phyloP scores from a whole-genome alignment of 2,113 vertebrate genomes.

The Plectropomus leopardus region DNA sequence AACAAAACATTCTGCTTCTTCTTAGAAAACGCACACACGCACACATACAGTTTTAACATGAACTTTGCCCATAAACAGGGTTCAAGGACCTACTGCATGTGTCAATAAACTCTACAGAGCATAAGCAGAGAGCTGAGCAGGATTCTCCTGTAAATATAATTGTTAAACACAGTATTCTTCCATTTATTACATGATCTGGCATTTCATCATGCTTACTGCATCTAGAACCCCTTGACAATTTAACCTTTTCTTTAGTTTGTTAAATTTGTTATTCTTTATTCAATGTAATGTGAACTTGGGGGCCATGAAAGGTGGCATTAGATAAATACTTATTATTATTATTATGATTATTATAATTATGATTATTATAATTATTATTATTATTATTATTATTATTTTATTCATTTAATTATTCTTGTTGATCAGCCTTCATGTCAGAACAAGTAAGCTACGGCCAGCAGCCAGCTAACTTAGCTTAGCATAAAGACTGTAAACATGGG shows the following conservation, averaged over 20 bases:
- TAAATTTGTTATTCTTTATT: no score
- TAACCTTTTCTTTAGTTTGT: neutral
- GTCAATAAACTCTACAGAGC: slow-evolving; percentile 46
- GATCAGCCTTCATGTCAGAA: no score
- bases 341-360: no score
- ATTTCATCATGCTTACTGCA: neutral
- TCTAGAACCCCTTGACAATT: neutral
- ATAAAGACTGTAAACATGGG: no score
- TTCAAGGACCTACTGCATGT: slow-evolving; percentile 54
- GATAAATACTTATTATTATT: no score
- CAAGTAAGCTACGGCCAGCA: no score
- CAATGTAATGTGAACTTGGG: no score
- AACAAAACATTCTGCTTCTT: slow-evolving; percentile 44
- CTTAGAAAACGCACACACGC: slow-evolving; percentile 50
- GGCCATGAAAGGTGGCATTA: no score
- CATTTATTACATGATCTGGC: neutral
- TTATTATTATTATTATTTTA: no score
- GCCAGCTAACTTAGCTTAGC: no score
- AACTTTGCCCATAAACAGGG: slow-evolving; percentile 67
- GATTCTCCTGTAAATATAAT: neutral
- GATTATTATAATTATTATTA: no score
- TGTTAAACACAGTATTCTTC: neutral
- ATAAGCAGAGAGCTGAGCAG: slow-evolving; percentile 5
- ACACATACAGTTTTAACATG: slow-evolving; percentile 33
- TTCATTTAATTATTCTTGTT: no score